phyloP scores from a whole-genome alignment of 2,888 invertebrate genomes.

The Leucozona laternaria region DNA sequence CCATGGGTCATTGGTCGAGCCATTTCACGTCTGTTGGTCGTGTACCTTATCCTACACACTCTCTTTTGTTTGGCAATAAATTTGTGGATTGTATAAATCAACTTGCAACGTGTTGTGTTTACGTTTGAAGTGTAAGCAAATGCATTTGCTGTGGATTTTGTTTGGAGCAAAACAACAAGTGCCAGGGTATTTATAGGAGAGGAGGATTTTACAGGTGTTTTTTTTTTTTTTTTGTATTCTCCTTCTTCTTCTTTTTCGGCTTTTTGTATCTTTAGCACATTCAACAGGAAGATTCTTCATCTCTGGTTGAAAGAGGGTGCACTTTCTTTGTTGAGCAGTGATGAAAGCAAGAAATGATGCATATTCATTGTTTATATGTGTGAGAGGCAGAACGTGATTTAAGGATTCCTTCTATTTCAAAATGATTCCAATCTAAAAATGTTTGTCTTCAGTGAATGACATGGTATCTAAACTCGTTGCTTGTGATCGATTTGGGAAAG shows the following conservation, averaged over 20 bases:
- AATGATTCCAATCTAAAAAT: not conserved
- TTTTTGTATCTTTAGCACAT: not conserved
- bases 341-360: not conserved
- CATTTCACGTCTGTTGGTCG: not conserved
- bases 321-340: not conserved
- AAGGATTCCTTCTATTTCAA: not conserved
- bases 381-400: not conserved
- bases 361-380: not conserved
- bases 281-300: not conserved
- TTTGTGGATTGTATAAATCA: constrained; percentile 33
- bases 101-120: constrained; percentile 72
- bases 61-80: constrained; percentile 25
- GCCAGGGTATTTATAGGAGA: not conserved
- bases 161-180: constrained; percentile 46
- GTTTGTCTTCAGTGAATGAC: no score
- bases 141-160: constrained; percentile 39
- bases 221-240: not conserved
- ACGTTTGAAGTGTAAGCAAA: constrained; percentile 50
- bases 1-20: constrained; percentile 57
- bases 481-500: no score
- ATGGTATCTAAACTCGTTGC: no score
- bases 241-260: not conserved
- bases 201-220: not conserved
- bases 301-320: not conserved
- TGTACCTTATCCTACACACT: not conserved